A percentile compares a stretch with the other conserved stretches of the same genome.
Conservation (phyloP, 1,140 invertebrate genomes). For the Elymnias hypermnestra region DNA sequence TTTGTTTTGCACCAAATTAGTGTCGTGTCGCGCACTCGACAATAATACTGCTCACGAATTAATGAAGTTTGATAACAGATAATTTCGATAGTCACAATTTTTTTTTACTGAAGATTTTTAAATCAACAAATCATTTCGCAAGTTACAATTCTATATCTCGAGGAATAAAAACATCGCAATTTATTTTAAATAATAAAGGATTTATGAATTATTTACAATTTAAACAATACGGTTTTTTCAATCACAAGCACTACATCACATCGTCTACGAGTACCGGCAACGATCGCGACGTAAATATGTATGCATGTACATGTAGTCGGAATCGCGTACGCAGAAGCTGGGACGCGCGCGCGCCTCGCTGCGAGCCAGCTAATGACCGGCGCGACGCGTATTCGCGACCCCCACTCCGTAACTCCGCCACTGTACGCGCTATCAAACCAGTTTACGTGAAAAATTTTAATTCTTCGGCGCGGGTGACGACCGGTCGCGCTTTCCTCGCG, state of each 20-base stretch:
- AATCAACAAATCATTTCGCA: too few relatives aligned
- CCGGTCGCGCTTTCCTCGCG: slow-evolving; percentile 65
- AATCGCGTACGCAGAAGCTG: slow-evolving; percentile 35
- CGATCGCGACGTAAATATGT: slow-evolving; percentile 12
- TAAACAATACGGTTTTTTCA: too few relatives aligned
- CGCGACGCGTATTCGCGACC: slow-evolving; percentile 62
- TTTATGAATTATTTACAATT: too few relatives aligned
- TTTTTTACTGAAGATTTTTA: too few relatives aligned
- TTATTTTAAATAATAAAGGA: too few relatives aligned
- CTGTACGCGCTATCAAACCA: slow-evolving; percentile 67
- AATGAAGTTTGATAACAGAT: slow-evolving; percentile 28
- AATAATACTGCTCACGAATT: slow-evolving; percentile 33
- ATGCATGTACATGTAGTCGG: slow-evolving; percentile 15
- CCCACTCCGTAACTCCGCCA: slow-evolving; percentile 66
- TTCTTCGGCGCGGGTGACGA: slow-evolving; percentile 63
- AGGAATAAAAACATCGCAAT: too few relatives aligned
- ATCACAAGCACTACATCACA: slow-evolving; percentile 23
- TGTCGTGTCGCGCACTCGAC: slow-evolving; percentile 28
- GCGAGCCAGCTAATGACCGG: slow-evolving; percentile 64
- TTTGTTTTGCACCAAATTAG: slow-evolving; percentile 62
- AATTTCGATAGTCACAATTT: background rate
- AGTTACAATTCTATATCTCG: too few relatives aligned
- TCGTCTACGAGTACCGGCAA: slow-evolving; percentile 9
- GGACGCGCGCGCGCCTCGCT: slow-evolving; percentile 56
- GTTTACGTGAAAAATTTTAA: slow-evolving; percentile 75